These are phyloP conservation scores for Trichomalopsis sarcophagae DNA, from an alignment of 1,140 invertebrate genomes.

Conservation along the genomic window DNA sequence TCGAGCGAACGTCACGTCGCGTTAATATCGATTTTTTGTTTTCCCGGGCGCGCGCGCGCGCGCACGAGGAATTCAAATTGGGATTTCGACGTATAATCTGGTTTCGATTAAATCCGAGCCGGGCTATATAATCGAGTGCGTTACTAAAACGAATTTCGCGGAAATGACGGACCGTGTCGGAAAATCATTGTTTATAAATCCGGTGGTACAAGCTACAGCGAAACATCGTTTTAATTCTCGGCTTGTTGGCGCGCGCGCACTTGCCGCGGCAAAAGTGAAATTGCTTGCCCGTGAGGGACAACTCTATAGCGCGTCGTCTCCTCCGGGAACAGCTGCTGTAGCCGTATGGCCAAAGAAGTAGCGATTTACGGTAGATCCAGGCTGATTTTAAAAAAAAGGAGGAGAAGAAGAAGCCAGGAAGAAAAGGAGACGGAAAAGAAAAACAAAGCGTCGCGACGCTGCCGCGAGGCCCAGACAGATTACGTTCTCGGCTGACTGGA, in stretches of 20 bases:
- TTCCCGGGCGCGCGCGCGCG: neutral
- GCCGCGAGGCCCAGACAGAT: conserved; percentile 63
- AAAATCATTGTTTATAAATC: neutral
- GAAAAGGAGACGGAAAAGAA: conserved; percentile 11
- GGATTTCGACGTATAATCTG: conserved; percentile 24
- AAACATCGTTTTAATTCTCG: neutral
- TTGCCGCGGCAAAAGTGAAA: conserved; percentile 1
- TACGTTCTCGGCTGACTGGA: conserved; percentile 61
- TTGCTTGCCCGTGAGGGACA: conserved; percentile 36
- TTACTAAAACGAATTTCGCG: conserved; percentile 19
- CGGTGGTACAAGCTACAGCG: neutral
- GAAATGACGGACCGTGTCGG: neutral
- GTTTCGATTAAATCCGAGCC: conserved; percentile 33
- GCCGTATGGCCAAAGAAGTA: conserved; percentile 13
- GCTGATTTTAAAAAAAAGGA: conserved; percentile 37
- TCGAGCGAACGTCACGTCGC: neutral
- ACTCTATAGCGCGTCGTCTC: neutral
- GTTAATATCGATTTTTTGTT: conserved; percentile 25
- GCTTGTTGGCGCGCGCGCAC: neutral
- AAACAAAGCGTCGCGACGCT: conserved; percentile 41
- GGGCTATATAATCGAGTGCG: neutral
- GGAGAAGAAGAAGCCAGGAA: neutral
- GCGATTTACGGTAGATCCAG: conserved; percentile 39
- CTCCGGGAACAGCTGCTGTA: neutral
- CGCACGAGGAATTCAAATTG: conserved; percentile 1